Conservation (phyloP, 2,888 invertebrate genomes). For the Parnassius glacialis region DNA sequence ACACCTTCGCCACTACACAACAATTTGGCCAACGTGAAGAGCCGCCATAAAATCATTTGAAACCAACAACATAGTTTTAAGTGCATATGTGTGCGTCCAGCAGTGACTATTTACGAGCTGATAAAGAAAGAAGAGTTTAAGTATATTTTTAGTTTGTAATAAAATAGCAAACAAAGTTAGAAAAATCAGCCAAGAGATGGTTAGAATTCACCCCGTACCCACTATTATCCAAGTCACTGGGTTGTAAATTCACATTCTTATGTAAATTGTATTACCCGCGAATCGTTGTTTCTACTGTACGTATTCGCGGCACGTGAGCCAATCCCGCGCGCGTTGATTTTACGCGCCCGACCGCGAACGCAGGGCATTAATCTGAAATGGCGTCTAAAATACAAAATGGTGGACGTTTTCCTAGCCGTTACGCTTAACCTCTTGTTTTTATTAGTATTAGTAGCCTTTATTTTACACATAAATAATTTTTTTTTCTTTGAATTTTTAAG, state of each 20-base stretch:
- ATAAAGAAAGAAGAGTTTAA: no score
- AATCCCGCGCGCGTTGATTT: constrained; percentile 66
- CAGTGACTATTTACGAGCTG: no score
- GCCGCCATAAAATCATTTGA: no score
- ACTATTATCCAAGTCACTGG: constrained; percentile 73
- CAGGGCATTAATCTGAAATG: constrained; percentile 57
- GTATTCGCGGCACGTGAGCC: constrained; percentile 70
- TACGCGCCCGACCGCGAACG: constrained; percentile 39
- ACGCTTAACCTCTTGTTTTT: no score
- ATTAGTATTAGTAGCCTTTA: no score
- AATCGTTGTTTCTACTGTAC: constrained; percentile 39
- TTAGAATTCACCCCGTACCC: neutral
- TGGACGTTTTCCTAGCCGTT: neutral
- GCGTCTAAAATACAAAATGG: constrained; percentile 31
- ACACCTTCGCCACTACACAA: no score
- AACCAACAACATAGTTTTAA: no score
- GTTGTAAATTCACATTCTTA: constrained; percentile 68
- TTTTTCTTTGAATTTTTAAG: no score
- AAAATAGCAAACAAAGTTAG: neutral
- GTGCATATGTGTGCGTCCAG: no score
- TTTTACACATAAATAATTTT: no score
- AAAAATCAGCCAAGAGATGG: neutral
- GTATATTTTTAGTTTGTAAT: no score
- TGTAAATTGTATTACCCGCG: constrained; percentile 53
- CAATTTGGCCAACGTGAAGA: no score